Evolutionary conservation across 2,888 invertebrate species (phyloP).

Genomic region (Ornithoptera alexandrae): DNA sequence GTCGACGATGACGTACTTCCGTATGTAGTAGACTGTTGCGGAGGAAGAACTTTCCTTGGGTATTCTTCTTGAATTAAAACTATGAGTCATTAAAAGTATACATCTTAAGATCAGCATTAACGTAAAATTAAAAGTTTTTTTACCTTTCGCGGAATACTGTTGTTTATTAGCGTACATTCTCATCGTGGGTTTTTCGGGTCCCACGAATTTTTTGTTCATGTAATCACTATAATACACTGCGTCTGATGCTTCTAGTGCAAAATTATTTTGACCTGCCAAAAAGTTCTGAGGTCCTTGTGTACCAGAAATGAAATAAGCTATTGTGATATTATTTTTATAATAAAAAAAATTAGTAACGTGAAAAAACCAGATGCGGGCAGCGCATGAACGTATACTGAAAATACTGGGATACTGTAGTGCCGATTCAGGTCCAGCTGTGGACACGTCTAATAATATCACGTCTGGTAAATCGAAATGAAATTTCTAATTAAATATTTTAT

Average conservation of each 20-base stretch:
- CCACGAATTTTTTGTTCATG: constrained; percentile 14
- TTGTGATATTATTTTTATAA: neutral
- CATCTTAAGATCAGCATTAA: neutral
- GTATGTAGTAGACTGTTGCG: constrained; percentile 2
- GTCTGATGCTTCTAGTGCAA: constrained; percentile 5
- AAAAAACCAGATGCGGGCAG: no score
- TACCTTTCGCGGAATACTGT: constrained; percentile 18
- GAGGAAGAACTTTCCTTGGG: neutral
- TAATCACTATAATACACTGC: constrained; percentile 2
- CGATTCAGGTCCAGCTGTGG: no score
- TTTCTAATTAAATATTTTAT: no score
- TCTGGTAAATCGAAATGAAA: no score
- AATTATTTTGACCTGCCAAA: neutral
- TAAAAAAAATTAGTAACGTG: no score
- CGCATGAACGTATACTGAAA: no score
- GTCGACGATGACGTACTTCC: neutral
- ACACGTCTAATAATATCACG: no score
- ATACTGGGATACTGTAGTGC: no score
- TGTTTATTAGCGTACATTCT: neutral
- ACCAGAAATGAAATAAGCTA: neutral
- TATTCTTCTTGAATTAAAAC: neutral
- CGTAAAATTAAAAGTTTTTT: neutral
- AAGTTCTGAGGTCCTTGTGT: neutral
- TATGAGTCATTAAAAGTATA: neutral
- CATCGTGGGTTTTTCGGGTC: constrained; percentile 1